Conservation (phyloP, 1,140 invertebrate genomes). For the Meteorus sp. region DNA sequence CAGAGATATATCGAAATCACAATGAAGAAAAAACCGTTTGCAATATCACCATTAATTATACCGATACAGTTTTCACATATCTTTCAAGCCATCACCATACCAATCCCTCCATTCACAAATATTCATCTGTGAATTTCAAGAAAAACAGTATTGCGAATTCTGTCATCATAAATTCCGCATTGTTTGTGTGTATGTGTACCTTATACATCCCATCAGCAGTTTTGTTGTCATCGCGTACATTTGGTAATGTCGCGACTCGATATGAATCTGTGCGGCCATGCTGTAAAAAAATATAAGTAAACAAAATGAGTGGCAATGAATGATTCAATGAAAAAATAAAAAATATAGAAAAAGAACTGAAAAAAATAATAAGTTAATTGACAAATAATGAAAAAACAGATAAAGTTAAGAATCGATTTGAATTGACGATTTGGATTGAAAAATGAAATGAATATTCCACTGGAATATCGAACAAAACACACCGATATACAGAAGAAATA, state of each 20-base stretch:
- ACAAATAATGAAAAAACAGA: not conserved
- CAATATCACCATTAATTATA: too few species aligned
- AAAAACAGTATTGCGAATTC: too few species aligned
- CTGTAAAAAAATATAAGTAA: constrained; percentile 66
- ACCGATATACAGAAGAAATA: not conserved
- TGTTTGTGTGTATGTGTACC: constrained; percentile 61
- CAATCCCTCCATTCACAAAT: too few species aligned
- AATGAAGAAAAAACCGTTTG: too few species aligned
- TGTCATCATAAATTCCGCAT: too few species aligned
- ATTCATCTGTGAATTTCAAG: too few species aligned
- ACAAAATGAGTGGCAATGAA: constrained; percentile 32
- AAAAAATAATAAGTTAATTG: constrained; percentile 24
- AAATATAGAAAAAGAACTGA: constrained; percentile 23
- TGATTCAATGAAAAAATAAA: constrained; percentile 1
- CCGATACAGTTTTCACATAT: too few species aligned
- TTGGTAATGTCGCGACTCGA: constrained; percentile 86
- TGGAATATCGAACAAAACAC: not conserved
- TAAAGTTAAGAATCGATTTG: constrained; percentile 20
- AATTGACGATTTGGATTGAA: constrained; percentile 1
- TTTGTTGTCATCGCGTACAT: constrained; percentile 90
- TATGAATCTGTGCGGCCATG: constrained; percentile 92
- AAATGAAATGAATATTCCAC: not conserved
- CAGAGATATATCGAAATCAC: too few species aligned
- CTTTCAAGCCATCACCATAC: too few species aligned
- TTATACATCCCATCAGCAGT: constrained; percentile 90